Base-by-base conservation (phyloP, 1,140 invertebrate genomes). In the Achatina immaculata region DNA sequence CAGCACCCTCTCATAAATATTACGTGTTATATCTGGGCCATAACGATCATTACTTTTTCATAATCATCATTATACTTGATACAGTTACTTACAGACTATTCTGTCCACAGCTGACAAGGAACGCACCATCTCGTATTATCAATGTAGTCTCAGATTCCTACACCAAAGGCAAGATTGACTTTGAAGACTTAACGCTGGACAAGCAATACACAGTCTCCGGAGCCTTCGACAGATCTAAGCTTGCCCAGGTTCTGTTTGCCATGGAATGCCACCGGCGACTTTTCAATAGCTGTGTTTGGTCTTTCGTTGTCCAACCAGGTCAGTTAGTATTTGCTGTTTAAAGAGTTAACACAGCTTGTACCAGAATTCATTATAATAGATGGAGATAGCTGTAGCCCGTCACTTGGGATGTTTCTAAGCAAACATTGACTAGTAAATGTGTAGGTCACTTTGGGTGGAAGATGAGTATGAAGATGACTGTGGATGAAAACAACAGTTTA, bases 1-100 rank as follows among this genome's bases (percentile, higher is more conserved):
- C n/a, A n/a, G n/a, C n/a, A n/a, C n/a, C 81, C 88, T 3, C 83
- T 90, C n/a, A 86, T 90, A 48, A 90, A 89, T 82, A 79, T 90
- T 4, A 69, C 83, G 3, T 88, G 87, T 36, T 83, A 88, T 72
- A 82, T 75, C 43, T 83, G 83, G 45, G 76, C 68, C 21, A 84
- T 83, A 14, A 55, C n/a, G 14, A 55, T 55, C 51, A 55, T 55
- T n/a, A 55, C n/a, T n/a, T 34, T 85, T 74, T 28, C 83, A 83
- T 55, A n/a, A 55, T 55, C 51, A 55, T 55, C 51, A 55, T 55
- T n/a, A 55, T 55, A 14, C 14, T 55, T n/a, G n/a, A 14, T n/a
- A 55, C n/a, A 14, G n/a, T 55, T n/a, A n/a, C n/a, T n/a, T n/a
- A n/a, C n/a, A n/a, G 31, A n/a, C 14, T 43, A 4, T 31, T 14